Conservation (phyloP, 2,888 invertebrate species). For the Ornithoptera alexandrae region DNA sequence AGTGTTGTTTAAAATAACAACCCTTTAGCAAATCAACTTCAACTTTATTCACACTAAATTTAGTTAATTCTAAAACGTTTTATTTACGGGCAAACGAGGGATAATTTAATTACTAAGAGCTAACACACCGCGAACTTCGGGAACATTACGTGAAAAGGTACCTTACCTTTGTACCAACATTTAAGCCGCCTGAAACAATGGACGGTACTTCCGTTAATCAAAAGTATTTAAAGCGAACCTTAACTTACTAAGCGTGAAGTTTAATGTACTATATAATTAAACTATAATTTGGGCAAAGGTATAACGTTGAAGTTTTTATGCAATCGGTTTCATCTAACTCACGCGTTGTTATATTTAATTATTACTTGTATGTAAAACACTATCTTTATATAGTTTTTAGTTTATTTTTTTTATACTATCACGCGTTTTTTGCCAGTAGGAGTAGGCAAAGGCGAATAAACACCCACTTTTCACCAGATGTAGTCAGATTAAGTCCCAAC, state of each 20-base stretch:
- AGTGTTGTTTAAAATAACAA: no score
- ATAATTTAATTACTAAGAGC: slow-evolving; percentile 23
- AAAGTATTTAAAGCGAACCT: neutral
- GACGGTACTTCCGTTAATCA: slow-evolving; percentile 2
- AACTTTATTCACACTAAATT: neutral
- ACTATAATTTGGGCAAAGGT: slow-evolving; percentile 1
- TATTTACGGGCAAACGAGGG: slow-evolving; percentile 17
- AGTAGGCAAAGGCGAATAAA: no score
- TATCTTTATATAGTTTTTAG: no score
- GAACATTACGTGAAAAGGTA: slow-evolving; percentile 20
- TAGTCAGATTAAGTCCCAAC: no score
- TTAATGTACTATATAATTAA: neutral
- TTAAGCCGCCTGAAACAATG: slow-evolving; percentile 19
- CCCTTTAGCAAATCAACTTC: neutral
- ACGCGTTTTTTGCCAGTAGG: no score
- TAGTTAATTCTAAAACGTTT: slow-evolving; percentile 8
- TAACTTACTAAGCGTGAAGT: neutral
- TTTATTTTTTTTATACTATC: no score
- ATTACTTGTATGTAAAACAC: no score
- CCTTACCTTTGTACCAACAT: slow-evolving; percentile 18
- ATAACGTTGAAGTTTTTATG: neutral
- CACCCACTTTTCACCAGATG: no score
- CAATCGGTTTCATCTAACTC: no score
- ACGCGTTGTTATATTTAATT: no score
- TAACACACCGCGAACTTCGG: slow-evolving; percentile 14